Evolutionary conservation across 2,113 vertebrate species (phyloP).

Genomic region (Tragelaphus strepsiceros): DNA sequence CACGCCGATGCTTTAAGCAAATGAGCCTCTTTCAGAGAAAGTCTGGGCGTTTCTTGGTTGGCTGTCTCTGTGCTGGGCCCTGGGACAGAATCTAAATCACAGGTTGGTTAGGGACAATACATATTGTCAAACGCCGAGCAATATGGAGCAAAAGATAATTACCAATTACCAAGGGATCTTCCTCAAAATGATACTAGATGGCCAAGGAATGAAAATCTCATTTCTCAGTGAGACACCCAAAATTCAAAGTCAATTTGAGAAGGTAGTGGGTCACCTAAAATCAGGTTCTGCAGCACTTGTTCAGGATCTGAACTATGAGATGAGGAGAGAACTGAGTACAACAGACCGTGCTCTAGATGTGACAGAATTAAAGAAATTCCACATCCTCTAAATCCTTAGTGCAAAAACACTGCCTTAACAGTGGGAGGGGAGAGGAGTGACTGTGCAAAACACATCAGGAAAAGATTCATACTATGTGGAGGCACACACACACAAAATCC

Average conservation of each 20-base stretch:
- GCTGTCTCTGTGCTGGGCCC: not conserved
- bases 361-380: constrained; percentile 84
- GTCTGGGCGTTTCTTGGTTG: not conserved
- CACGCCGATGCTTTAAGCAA: not conserved
- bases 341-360: constrained; percentile 79
- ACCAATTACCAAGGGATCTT: constrained; percentile 79
- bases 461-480: constrained; percentile 76
- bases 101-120: constrained; percentile 79
- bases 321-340: constrained; percentile 81
- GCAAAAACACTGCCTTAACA: constrained; percentile 76
- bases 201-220: constrained; percentile 90
- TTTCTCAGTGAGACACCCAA: constrained; percentile 91
- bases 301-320: constrained; percentile 79
- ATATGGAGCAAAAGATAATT: constrained; percentile 83
- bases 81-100: constrained; percentile 86
- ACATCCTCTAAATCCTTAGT: constrained; percentile 72
- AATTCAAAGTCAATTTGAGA: constrained; percentile 86
- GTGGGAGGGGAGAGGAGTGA: constrained; percentile 11
- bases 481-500: constrained; percentile 77
- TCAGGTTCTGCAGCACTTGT: constrained; percentile 83
- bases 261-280: constrained; percentile 77
- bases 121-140: constrained; percentile 80
- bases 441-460: constrained; percentile 70
- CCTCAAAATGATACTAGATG: constrained; percentile 84
- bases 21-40: not conserved